Conservation (phyloP, 2,888 invertebrate genomes). For the Noctua pronuba region DNA sequence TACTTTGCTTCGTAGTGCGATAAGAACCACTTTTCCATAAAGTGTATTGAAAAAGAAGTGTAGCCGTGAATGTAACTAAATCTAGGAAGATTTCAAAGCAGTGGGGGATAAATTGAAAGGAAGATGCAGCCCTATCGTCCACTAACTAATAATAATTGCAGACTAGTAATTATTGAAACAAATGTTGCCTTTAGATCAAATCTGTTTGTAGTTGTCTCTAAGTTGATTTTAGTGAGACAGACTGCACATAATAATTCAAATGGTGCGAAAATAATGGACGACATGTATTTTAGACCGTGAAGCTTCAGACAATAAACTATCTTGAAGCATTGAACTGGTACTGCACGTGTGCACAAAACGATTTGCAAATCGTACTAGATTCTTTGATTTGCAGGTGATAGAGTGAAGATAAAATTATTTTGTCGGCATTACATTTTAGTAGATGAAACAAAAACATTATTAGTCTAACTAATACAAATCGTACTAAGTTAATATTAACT, state of each 20-base stretch:
- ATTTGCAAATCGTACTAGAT: constrained; percentile 18
- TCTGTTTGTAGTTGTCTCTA: constrained; percentile 46
- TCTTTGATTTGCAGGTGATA: constrained; percentile 13
- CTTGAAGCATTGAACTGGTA: constrained; percentile 31
- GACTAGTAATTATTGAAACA: constrained; percentile 44
- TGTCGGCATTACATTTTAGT: background rate
- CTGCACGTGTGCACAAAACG: constrained; percentile 29
- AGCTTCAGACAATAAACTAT: constrained; percentile 54
- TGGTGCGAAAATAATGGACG: constrained; percentile 68
- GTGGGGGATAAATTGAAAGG: background rate
- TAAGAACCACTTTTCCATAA: no score
- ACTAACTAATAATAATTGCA: constrained; percentile 29
- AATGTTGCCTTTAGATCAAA: constrained; percentile 56
- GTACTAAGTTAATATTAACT: background rate
- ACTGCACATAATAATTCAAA: constrained; percentile 64
- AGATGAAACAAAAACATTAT: background rate
- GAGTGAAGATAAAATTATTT: background rate
- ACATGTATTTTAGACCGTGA: constrained; percentile 64
- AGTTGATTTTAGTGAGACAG: constrained; percentile 61
- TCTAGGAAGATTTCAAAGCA: background rate
- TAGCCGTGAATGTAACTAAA: background rate
- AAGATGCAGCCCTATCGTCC: background rate
- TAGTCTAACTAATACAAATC: background rate
- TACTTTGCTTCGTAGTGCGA: no score
- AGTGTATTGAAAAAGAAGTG: no score